Evolutionary conservation across 2,113 vertebrate genomes (phyloP).

Genomic region (Nothocercus julius): DNA sequence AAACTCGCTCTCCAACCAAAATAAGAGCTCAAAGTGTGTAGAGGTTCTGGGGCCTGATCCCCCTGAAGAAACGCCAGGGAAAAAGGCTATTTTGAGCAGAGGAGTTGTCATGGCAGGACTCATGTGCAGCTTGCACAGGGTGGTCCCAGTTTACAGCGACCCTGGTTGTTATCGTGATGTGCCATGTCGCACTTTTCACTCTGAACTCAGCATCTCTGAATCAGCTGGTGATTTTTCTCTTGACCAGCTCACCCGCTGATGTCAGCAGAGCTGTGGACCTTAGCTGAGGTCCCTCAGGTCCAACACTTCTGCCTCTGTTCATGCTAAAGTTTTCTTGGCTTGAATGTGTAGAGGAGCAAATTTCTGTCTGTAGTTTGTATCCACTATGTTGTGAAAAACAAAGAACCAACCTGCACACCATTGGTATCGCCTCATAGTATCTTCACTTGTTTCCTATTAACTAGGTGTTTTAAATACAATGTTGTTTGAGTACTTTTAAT

Average conservation of each 20-base stretch:
- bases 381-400: background rate
- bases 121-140: rapidly evolving
- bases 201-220: background rate
- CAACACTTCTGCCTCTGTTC: background rate
- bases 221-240: background rate
- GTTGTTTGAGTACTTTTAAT: background rate
- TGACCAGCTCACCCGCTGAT: background rate
- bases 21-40: background rate
- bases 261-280: background rate
- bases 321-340: background rate
- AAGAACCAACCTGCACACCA: background rate
- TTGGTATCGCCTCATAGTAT: rapidly evolving
- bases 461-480: background rate
- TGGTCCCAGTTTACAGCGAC: background rate
- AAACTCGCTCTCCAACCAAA: background rate
- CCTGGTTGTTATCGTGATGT: background rate
- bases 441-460: background rate
- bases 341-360: background rate
- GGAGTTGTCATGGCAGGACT: background rate
- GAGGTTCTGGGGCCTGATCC: background rate
- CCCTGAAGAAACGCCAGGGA: background rate
- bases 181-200: background rate
- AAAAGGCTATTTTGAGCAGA: rapidly evolving
- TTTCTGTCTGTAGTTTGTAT: background rate
- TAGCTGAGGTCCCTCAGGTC: background rate